phyloP scores from a whole-genome alignment of 2,797 vertebrate species.

The Toxotes lorentzi region DNA sequence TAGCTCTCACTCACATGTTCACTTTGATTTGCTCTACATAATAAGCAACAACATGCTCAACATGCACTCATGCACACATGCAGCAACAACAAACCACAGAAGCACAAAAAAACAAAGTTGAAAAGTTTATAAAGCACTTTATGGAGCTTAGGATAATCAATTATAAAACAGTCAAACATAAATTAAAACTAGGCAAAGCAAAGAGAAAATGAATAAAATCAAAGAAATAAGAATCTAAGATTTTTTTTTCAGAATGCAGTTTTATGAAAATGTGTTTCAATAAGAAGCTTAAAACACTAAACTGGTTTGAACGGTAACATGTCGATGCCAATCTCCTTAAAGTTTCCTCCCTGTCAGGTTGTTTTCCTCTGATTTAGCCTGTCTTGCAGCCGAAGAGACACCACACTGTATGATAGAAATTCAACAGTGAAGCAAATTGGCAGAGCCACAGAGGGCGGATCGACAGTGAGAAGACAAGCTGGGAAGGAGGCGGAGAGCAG shows the following conservation, averaged over 20 bases:
- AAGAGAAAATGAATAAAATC: neutral
- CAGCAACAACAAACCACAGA: too few species aligned
- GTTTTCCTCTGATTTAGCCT: slow-evolving; percentile 76
- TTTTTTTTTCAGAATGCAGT: neutral
- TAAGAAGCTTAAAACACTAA: slow-evolving; percentile 46
- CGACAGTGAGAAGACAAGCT: slow-evolving; percentile 82
- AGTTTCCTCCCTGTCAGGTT: slow-evolving; percentile 70
- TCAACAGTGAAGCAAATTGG: slow-evolving; percentile 82
- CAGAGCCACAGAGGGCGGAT: slow-evolving; percentile 83
- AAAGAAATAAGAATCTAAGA: neutral
- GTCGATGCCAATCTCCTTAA: slow-evolving; percentile 58
- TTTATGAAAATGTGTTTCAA: slow-evolving; percentile 23
- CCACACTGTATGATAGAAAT: slow-evolving; percentile 78
- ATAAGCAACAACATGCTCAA: neutral
- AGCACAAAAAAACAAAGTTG: slow-evolving; percentile 7
- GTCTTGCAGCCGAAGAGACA: slow-evolving; percentile 71
- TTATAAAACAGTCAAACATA: neutral
- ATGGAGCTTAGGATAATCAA: neutral
- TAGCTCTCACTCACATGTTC: slow-evolving; percentile 44
- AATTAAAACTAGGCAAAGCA: neutral
- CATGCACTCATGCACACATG: neutral
- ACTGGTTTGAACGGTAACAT: slow-evolving; percentile 43
- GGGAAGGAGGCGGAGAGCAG: slow-evolving; percentile 84
- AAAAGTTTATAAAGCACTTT: slow-evolving; percentile 35
- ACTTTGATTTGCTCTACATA: slow-evolving; percentile 1